These are phyloP conservation scores for Pseudopipra pipra DNA, from an alignment of 2,113 vertebrate species.

Conservation along the genomic window DNA sequence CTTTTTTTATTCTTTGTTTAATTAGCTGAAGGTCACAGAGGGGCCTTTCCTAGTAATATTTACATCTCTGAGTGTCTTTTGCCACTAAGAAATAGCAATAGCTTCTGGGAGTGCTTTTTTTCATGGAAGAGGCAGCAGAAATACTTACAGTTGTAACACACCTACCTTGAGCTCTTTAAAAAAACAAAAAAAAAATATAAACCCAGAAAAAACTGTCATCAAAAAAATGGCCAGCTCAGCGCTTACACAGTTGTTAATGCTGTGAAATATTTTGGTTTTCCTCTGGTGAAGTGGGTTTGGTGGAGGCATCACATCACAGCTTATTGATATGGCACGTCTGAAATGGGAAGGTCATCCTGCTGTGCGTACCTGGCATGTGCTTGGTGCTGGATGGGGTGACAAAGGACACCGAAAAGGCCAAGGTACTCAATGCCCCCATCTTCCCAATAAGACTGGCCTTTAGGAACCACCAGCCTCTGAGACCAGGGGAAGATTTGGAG, in stretches of 20 bases:
- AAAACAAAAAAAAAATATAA: not conserved
- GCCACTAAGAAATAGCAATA: not conserved
- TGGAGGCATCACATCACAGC: not conserved
- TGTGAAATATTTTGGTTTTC: not conserved
- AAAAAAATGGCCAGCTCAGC: not conserved
- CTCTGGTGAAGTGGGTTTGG: not conserved
- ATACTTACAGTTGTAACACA: not conserved
- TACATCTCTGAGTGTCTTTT: not conserved
- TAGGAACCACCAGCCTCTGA: not conserved
- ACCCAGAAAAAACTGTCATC: not conserved
- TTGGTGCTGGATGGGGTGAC: not conserved
- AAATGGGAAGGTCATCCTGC: not conserved
- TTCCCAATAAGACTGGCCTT: not conserved
- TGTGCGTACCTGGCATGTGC: not conserved
- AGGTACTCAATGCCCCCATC: not conserved
- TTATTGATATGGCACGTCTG: rapidly evolving
- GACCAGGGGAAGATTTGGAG: not conserved
- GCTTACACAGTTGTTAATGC: not conserved
- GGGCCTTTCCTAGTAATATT: not conserved
- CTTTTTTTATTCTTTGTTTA: not conserved
- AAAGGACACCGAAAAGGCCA: not conserved
- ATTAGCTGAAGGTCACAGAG: not conserved
- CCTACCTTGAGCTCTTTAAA: not conserved
- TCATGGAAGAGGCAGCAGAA: not conserved
- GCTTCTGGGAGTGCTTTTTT: not conserved